Evolutionary conservation across 2,113 vertebrate genomes (phyloP).

Genomic region (Cisticola juncidis): DNA sequence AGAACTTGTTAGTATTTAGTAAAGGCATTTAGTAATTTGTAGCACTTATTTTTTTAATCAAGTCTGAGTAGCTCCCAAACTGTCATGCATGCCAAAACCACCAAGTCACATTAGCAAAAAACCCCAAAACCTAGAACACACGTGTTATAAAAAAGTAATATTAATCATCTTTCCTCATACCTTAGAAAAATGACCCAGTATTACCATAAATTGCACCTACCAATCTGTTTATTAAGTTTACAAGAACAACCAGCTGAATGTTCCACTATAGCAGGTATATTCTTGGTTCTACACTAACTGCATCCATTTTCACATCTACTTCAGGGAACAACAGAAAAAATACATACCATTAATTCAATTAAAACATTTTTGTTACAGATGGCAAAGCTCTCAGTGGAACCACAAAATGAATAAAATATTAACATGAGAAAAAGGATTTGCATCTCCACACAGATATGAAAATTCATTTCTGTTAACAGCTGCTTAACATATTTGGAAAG

Average conservation of each 20-base stretch:
- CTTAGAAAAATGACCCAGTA: background rate
- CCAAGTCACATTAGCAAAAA: background rate
- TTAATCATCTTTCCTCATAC: background rate
- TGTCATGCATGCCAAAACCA: background rate
- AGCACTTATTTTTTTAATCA: background rate
- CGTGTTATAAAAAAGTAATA: background rate
- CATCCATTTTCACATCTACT: background rate
- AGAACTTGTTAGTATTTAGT: background rate
- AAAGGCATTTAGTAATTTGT: background rate
- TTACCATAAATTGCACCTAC: background rate
- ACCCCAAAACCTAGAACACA: background rate
- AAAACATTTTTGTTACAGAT: conserved; percentile 3
- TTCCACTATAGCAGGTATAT: background rate
- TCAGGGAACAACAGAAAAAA: background rate
- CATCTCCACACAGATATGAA: background rate
- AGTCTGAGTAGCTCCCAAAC: background rate
- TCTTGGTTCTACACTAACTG: background rate
- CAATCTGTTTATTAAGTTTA: background rate
- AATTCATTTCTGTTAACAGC: background rate
- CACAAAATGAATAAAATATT: background rate
- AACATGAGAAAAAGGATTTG: background rate
- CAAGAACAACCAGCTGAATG: fast-evolving
- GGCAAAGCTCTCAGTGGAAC: background rate
- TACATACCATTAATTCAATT: background rate
- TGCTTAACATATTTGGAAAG: background rate